Conservation (phyloP, 2,113 vertebrate genomes). For the Donacobius atricapilla region DNA sequence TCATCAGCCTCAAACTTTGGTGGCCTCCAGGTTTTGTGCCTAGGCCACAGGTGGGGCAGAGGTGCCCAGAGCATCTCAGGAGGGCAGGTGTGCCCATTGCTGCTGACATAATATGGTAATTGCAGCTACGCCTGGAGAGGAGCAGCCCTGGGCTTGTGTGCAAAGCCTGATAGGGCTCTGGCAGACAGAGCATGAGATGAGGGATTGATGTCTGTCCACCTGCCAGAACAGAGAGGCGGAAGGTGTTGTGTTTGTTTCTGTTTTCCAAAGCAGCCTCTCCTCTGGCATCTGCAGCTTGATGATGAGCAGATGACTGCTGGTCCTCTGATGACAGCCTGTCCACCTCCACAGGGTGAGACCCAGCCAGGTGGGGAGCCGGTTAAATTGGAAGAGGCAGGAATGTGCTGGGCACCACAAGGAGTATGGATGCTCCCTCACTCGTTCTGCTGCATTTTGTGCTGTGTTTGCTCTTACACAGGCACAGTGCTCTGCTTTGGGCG, state of each 20-base stretch:
- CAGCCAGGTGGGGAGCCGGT: not conserved
- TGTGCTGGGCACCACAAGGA: fast-evolving
- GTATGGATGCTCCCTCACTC: not conserved
- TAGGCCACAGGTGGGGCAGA: not conserved
- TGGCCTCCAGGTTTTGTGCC: not conserved
- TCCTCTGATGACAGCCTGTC: not conserved
- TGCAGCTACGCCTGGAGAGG: not conserved
- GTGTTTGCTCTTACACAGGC: fast-evolving
- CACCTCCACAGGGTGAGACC: not conserved
- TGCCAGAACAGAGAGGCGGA: not conserved
- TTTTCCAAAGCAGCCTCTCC: not conserved
- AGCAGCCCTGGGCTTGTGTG: not conserved
- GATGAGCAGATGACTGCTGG: not conserved
- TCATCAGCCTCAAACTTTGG: not conserved
- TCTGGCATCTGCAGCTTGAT: not conserved
- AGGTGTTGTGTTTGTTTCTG: not conserved
- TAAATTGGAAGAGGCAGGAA: not conserved
- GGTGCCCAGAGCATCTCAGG: not conserved
- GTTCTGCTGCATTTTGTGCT: not conserved
- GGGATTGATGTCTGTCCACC: not conserved
- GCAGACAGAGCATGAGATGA: not conserved
- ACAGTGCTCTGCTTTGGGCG: fast-evolving
- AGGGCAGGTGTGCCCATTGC: not conserved
- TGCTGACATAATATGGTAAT: not conserved
- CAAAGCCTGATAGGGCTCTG: not conserved